Base-by-base conservation (phyloP, 2,113 vertebrate genomes). In the Orthochromis indermauri region DNA sequence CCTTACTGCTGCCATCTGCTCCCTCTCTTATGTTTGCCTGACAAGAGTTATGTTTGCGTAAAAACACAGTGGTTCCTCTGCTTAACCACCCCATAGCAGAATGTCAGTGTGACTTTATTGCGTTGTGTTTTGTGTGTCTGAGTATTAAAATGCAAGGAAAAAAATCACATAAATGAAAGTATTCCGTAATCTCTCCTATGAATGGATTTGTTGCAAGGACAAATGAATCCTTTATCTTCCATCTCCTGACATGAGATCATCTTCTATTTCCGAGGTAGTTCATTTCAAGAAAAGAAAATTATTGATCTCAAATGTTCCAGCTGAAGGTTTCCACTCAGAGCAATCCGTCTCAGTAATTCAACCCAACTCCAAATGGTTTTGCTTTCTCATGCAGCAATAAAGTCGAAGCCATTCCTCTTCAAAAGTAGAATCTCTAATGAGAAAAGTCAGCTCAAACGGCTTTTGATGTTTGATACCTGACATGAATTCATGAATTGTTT, bases 1-100 rank as follows among this genome's bases (percentile, higher is more conserved):
- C 91, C 91, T 93, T 81, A 59, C 84, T 54, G 73, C 87, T 55
- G 71, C 93, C 95, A 94, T 96, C 94, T 95, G 95, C 84, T 94
- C 76, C 57, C 63, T 89, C 86, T 84, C 78, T 78, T 40, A 84
- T 86, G 80, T 86, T 90, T 26, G 55, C 88, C 86, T 81, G 86
- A 90, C 76, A 80, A 83, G 85, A 92, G 68, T 80, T 82, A 73
- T 92, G 91, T 91, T 91, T 89, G 82, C 92, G 90, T 83, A 84
- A 92, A 94, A 90, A 21, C 82, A 83, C 84, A 1, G 49, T 26
- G 82, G 80, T 54, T 89, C 86, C 81, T 82, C 80, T 54, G 83
- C 83, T 61, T 61, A 89, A 91, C 85, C 40, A 40, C 28, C 28
- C 26, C 63, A 37, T 61, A 63, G 33, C 55, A 82, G 76, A 31